Evolutionary conservation across 2,113 vertebrate genomes (phyloP).

Genomic region (Atherinomorus stipes): DNA sequence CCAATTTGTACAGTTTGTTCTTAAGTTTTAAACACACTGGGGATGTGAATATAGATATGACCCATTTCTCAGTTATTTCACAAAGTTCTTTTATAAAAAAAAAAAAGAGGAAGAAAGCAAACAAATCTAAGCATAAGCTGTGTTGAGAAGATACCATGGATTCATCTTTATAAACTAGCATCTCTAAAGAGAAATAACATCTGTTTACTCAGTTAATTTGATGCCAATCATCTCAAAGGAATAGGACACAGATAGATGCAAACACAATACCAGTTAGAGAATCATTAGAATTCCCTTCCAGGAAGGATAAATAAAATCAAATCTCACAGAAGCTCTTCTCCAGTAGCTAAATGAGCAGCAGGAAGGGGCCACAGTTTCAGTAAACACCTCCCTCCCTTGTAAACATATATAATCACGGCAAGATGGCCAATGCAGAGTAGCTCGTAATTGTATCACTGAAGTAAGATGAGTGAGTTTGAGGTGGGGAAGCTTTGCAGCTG

Average conservation of each 20-base stretch:
- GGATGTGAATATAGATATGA: not conserved
- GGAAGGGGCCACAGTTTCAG: constrained; percentile 69
- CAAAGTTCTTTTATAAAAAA: not conserved
- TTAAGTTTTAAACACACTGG: not conserved
- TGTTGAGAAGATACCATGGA: constrained; percentile 14
- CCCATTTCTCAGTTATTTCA: constrained; percentile 5
- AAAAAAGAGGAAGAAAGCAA: not conserved
- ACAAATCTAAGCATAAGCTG: not conserved
- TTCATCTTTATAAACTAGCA: constrained; percentile 11
- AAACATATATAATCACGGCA: constrained; percentile 82
- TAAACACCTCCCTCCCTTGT: constrained; percentile 78
- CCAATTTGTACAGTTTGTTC: not conserved
- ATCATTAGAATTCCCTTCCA: constrained; percentile 68
- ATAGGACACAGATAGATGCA: constrained; percentile 32
- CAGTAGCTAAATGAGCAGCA: constrained; percentile 67
- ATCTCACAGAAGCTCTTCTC: constrained; percentile 55
- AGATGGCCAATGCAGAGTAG: constrained; percentile 71
- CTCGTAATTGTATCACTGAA: constrained; percentile 73
- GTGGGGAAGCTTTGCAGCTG: constrained; percentile 43
- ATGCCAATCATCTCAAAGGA: constrained; percentile 46
- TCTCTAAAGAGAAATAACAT: constrained; percentile 31
- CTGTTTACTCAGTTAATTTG: constrained; percentile 34
- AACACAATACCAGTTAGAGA: constrained; percentile 52
- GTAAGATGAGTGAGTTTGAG: constrained; percentile 70
- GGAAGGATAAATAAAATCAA: constrained; percentile 65